Evolutionary conservation across 2,888 invertebrate genomes (phyloP), one percentile per base, ranked within the genome.

Genomic region (Cataglyphis altisquamis): DNA sequence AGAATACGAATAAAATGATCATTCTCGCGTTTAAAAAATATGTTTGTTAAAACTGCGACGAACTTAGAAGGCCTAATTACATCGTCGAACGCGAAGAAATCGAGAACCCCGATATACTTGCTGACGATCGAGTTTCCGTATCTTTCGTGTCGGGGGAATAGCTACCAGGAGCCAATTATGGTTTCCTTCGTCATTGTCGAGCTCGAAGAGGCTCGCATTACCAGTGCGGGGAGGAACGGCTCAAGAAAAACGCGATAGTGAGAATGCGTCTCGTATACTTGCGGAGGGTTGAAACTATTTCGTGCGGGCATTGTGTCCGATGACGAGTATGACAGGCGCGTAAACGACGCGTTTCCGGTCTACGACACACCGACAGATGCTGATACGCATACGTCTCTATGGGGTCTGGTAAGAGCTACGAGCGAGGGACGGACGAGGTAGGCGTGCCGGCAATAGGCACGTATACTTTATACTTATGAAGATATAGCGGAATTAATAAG

Each of bases 261-360:
- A 55, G 64, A 70, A 84, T 87, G 29, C 66, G 82, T 60, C 82
- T 63, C 45, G 84, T 74, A 81, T 52, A 36, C 63, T 60, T 57
- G 39, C 15, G 78, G 83, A 87, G 89, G 89, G 73, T 84, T 81
- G 83, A 78, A 77, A 70, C 74, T 78, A 78, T 60, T 88, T 68
- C 52, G 77, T 70, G 84, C 77, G 75, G 18, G 84, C 83, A 82
- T 85, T 87, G 75, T 75, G 87, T 29, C 68, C 21, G 82, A 45
- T 83, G 83, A 82, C 63, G 86, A 73, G 77, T 39, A 81, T 81
- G 89, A 88, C 83, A 82, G 84, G 83, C 86, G 82, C 87, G 90
- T 89, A 90, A 90, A 91, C 89, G 88, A 90, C 86, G 72, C 84
- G 86, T 75, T 91, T 91, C 90, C 90, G 90, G 90, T 84, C 82